Base-by-base conservation (phyloP, 2,888 invertebrate genomes). In the Linnaemya vulpina region DNA sequence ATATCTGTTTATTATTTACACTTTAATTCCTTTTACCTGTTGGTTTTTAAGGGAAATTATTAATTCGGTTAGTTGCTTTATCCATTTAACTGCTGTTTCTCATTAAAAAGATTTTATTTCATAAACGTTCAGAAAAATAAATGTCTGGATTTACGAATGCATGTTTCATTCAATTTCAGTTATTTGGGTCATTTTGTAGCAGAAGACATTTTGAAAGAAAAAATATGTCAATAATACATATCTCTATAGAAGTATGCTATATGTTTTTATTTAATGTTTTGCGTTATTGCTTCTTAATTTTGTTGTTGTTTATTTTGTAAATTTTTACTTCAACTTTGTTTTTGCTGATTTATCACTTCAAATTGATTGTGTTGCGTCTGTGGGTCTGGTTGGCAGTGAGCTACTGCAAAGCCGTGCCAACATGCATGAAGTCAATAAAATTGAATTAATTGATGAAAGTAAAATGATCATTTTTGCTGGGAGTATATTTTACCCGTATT, bases 161-260 rank as follows among this genome's bases (percentile, higher is more conserved):
- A 15, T 71, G 35, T 62, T 74, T 70, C 35, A 62, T 60, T 79
- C 70, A 49, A 46, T 51, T 3, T 38, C 38, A 68, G 81, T n/a
- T 74, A 85, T 85, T 85, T 81, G 63, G 84, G 84, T 85, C 81
- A 85, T 49, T 63, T 70, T 77, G 77, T 68, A 63, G 55, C 65
- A 77, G 49, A 53, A 74, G 49, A 20, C 49, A 20, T 63, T 46
- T 35, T 40, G 13, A 77, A 81, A 84, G 74, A 70, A 46, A n/a
- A n/a, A n/a, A n/a, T 74, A 81, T 85, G 81, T 78, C 84, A 85
- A 81, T n/a, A n/a, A n/a, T n/a, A n/a, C n/a, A n/a, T n/a, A n/a
- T n/a, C n/a, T n/a, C n/a, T n/a, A n/a, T n/a, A n/a, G n/a, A n/a
- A n/a, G n/a, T n/a, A n/a, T n/a, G n/a, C n/a, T n/a, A n/a, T n/a